Evolutionary conservation across 2,888 invertebrate species (phyloP).

Genomic region (Operophtera brumata): DNA sequence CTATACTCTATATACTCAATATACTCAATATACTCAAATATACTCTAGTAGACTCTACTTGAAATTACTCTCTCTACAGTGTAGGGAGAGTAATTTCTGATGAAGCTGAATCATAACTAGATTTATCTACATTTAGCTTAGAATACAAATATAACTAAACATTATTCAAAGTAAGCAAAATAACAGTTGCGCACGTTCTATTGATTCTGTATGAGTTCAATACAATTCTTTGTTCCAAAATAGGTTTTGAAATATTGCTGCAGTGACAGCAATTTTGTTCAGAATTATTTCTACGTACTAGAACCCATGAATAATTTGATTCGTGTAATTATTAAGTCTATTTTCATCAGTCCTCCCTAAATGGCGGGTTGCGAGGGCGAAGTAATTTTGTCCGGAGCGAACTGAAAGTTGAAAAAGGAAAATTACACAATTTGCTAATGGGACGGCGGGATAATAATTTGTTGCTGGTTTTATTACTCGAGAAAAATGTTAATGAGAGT

Average conservation of each 20-base stretch:
- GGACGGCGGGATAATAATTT: slow-evolving; percentile 67
- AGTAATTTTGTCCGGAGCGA: slow-evolving; percentile 70
- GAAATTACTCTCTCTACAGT: too few relatives aligned
- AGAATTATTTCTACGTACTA: slow-evolving; percentile 32
- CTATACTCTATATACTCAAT: too few relatives aligned
- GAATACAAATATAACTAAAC: not conserved
- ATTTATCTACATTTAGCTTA: too few relatives aligned
- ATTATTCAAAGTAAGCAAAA: slow-evolving; percentile 7
- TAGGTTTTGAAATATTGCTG: not conserved
- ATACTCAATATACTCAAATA: too few relatives aligned
- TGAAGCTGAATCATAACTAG: too few relatives aligned
- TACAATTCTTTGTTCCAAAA: not conserved
- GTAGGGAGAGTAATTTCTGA: too few relatives aligned
- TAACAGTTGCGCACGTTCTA: slow-evolving; percentile 4
- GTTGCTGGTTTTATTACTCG: slow-evolving; percentile 60
- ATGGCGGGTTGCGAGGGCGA: slow-evolving; percentile 66
- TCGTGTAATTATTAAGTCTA: slow-evolving; percentile 62
- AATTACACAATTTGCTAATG: slow-evolving; percentile 78
- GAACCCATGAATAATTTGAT: slow-evolving; percentile 52
- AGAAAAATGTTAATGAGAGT: slow-evolving; percentile 57
- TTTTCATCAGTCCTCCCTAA: slow-evolving; percentile 70
- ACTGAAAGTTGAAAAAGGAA: slow-evolving; percentile 74
- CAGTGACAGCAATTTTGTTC: slow-evolving; percentile 19
- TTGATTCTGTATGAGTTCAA: not conserved
- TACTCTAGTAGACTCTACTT: too few relatives aligned